Base-by-base conservation (phyloP, 2,113 vertebrate species). In the Sinocyclocheilus grahami region DNA sequence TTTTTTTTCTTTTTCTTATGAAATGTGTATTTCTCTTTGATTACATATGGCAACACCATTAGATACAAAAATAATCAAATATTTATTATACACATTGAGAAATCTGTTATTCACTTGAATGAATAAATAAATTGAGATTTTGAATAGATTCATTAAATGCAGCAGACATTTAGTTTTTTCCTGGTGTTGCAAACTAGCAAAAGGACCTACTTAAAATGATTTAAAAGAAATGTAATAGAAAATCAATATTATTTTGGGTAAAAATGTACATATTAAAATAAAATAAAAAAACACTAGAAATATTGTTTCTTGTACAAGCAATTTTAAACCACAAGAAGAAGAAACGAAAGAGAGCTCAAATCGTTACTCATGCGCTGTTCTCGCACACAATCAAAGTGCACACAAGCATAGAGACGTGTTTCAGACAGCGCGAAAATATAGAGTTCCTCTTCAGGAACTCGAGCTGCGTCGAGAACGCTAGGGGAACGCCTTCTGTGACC, bases 71-170 rank as follows among this genome's bases (percentile, higher is more conserved):
- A 71, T 71, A 71, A 37, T 71, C 2, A 71, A 71, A 37, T 71
- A 71, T 71, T 71, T 8, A 71, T 37, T 37, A 37, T 71, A 71
- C 0, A 37, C 18, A 37, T 37, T 71, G 14, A 71, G 14, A 71
- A 16, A 69, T 69, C 30, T 69, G 67, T 37, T 16, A 71, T 71
- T 71, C 67, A 20, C 30, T 37, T 71, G 67, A 71, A 71, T 37
- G 10, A 71, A 37, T 33, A 9, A 71, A 71, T 71, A 6, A 37
- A 71, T 1, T 37, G 27, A 18, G 27, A 8, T 69, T 69, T 33
- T 69, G 65, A 69, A 69, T 37, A 18, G 65, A 69, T 71, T 71
- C 37, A 71, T 37, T 71, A 37, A 71, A 71, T 71, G 30, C 67
- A 33, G 27, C 18, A 3, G 27, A 7, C 6, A 30, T 69, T 30